Conservation (phyloP, 2,888 invertebrate species). For the Mesochorus sp. region DNA sequence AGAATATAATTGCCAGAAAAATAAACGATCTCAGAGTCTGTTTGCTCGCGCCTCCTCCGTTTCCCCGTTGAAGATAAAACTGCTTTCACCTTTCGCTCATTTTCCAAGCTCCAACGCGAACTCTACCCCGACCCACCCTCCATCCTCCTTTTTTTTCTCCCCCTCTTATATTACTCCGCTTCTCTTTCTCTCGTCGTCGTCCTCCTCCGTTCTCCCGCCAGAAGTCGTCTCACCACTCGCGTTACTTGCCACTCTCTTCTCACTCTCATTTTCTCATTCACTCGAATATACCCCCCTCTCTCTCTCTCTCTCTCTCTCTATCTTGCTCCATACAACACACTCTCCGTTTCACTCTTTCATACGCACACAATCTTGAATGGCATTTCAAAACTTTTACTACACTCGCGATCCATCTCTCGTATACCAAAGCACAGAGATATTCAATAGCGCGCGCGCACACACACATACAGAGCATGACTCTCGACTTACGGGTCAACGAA, state of each 20-base stretch:
- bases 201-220: neutral
- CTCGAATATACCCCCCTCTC: conserved; percentile 19
- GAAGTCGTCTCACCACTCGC: neutral
- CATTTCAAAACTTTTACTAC: conserved; percentile 29
- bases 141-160: conserved; percentile 25
- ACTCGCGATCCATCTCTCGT: conserved; percentile 8
- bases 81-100: conserved; percentile 52
- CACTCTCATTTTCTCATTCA: conserved; percentile 39
- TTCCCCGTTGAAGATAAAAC: conserved; percentile 30
- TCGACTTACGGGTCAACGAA: conserved; percentile 76
- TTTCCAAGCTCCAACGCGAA: conserved; percentile 10
- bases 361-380: conserved; percentile 25
- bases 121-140: conserved; percentile 18
- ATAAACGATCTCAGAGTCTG: conserved; percentile 79
- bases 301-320: conserved; percentile 34
- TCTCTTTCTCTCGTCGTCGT: conserved; percentile 19
- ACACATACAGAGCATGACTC: neutral
- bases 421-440: neutral
- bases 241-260: neutral
- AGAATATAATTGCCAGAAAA: conserved; percentile 81
- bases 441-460: neutral
- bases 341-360: neutral
- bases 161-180: neutral
- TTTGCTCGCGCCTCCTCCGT: conserved; percentile 73
- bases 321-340: too few species aligned